A percentile compares a stretch with the other conserved stretches of the same genome.
Evolutionary conservation across 2,888 invertebrate species (phyloP).

Genomic region (Hirudinaria manillensis): DNA sequence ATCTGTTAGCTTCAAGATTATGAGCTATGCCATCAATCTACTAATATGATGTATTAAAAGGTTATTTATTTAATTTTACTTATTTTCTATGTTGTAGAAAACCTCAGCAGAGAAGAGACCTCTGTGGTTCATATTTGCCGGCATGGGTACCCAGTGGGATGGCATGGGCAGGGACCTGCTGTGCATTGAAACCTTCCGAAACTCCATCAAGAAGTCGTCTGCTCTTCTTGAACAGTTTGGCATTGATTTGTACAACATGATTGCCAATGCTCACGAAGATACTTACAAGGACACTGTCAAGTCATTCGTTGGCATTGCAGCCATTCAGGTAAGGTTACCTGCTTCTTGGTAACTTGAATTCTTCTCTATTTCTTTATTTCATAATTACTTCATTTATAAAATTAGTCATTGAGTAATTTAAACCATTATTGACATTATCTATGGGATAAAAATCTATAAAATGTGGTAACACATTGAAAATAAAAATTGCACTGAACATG

Average conservation of each 20-base stretch:
- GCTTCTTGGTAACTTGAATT: too few relatives aligned
- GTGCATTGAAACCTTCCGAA: conserved; percentile 72
- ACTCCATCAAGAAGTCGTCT: conserved; percentile 70
- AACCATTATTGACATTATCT: not conserved
- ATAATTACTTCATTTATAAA: not conserved
- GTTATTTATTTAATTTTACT: too few relatives aligned
- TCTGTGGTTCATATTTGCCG: conserved; percentile 85
- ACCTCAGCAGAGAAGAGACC: conserved; percentile 64
- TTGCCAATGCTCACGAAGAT: conserved; percentile 69
- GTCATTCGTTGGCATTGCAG: conserved; percentile 87
- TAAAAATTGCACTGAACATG: not conserved
- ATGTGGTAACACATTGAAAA: not conserved
- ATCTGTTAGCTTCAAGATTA: too few relatives aligned
- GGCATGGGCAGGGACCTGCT: conserved; percentile 87
- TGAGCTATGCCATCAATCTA: too few relatives aligned
- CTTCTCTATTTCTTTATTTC: not conserved
- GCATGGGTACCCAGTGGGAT: conserved; percentile 97
- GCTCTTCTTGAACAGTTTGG: conserved; percentile 70
- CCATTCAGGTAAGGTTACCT: conserved; percentile 68
- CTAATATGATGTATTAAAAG: too few relatives aligned
- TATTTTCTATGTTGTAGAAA: conserved; percentile 41
- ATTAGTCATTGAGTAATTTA: too few relatives aligned
- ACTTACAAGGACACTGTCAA: conserved; percentile 79
- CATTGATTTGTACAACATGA: conserved; percentile 73
- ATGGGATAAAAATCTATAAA: not conserved